Evolutionary conservation across 2,888 invertebrate genomes (phyloP), one percentile per base, ranked within the genome.

Genomic region (Pharmacophagus antenor): DNA sequence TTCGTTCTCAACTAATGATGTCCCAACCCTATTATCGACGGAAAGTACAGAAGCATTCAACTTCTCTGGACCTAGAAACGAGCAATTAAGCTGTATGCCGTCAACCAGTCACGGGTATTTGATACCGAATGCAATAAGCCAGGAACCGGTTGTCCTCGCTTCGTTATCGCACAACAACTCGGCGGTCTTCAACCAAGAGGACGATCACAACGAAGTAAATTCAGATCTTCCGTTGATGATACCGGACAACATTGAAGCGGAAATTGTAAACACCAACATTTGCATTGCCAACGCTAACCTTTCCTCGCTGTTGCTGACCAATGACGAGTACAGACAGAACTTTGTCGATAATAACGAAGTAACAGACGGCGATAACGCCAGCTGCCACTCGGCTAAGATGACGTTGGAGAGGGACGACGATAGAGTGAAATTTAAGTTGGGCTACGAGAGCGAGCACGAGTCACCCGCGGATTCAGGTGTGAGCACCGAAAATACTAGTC

Each of bases 401-500:
- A 74, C 70, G 8, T 61, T 81, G 64, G 82, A 84, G 31, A 69
- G 76, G 63, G 72, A 72, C 22, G 82, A 83, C 1, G 85, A 84
- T 20, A 80, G 79, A 65, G 86, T 90, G 17, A 88, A 87, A 65
- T 91, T 91, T 65, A 85, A 88, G 80, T 70, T 91, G 51, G 91
- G 90, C 2, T 89, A 91, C 42, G 91, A 91, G 41, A 91, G 90
- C 60, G 91, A 91, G 10, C 88, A 88, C 62, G 87, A 88, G 64
- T 88, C 88, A 41, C 84, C 89, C 0, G 87, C 68, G 0, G 94
- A 95, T 75, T 94, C 94, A 0, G 94, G 95, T 0, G 93, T 95
- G 53, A 94, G 94, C 72, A 95, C 95, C 22, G 95, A 94, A 76
- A 95, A 94, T 65, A 94, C 94, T 27, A 94, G 94, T 69, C 80